These are phyloP conservation scores for Sphecodes monilicornis DNA, from an alignment of 2,888 invertebrate species.

Conservation along the genomic window DNA sequence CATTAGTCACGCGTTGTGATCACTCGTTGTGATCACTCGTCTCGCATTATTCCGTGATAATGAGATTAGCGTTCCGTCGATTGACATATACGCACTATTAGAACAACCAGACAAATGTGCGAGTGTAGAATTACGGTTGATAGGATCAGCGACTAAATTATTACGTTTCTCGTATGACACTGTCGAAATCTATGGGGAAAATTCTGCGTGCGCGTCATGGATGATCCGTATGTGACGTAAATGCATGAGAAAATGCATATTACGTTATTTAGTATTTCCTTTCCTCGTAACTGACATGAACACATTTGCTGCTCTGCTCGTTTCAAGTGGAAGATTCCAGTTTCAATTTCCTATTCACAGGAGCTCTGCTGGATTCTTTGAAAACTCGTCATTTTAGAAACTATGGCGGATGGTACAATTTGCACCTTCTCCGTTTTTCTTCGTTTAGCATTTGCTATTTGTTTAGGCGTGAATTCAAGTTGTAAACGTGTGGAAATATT, in stretches of 20 bases:
- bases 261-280: conserved; percentile 11
- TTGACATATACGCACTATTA: conserved; percentile 32
- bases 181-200: conserved; percentile 40
- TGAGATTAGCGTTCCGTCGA: conserved; percentile 52
- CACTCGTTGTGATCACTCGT: not conserved
- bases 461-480: not conserved
- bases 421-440: not conserved
- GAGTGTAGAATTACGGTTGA: conserved; percentile 30
- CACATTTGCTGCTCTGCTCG: not conserved
- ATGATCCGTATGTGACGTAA: conserved; percentile 31
- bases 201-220: conserved; percentile 16
- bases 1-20: conserved; percentile 20
- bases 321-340: conserved; percentile 6
- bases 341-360: not conserved
- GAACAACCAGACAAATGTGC: conserved; percentile 15
- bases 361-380: not conserved
- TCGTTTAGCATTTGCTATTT: not conserved
- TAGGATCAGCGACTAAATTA: conserved; percentile 39
- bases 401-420: not conserved
- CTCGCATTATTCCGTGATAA: conserved; percentile 52
- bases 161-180: conserved; percentile 20
- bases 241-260: conserved; percentile 31
- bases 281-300: not conserved
- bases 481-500: not conserved
- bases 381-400: not conserved